Conservation (phyloP, 2,888 invertebrate genomes). For the Drosophila quinaria region DNA sequence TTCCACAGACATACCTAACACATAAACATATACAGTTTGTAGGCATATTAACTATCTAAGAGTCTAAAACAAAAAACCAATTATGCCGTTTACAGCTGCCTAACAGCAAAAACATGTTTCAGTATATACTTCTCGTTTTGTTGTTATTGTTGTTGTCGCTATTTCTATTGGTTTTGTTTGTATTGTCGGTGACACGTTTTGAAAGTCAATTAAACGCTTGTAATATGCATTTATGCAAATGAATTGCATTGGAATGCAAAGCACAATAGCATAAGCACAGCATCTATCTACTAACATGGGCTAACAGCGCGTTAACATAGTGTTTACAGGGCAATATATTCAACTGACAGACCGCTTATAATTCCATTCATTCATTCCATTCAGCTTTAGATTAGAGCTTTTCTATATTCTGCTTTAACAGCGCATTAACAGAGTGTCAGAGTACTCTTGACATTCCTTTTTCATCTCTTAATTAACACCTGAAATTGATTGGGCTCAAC, state of each 20-base stretch:
- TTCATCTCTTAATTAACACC: slow-evolving; percentile 21
- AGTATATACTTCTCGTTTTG: slow-evolving; percentile 3
- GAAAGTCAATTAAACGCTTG: slow-evolving; percentile 68
- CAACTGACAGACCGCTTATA: not conserved
- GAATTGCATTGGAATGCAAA: slow-evolving; percentile 19
- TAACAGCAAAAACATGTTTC: slow-evolving; percentile 53
- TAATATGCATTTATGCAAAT: slow-evolving; percentile 69
- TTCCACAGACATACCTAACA: slow-evolving; percentile 20
- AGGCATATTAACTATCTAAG: slow-evolving; percentile 36
- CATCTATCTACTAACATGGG: not conserved
- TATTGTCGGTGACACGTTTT: slow-evolving; percentile 63
- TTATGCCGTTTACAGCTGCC: slow-evolving; percentile 48
- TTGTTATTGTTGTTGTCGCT: slow-evolving; percentile 4
- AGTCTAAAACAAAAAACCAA: slow-evolving; percentile 42
- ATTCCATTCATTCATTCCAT: not conserved
- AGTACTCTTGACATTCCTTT: slow-evolving; percentile 5
- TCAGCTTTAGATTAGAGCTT: not conserved
- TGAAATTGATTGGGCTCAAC: slow-evolving; percentile 20
- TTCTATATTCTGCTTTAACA: not conserved
- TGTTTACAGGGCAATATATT: not conserved
- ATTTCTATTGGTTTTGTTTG: slow-evolving; percentile 37
- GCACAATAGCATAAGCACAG: slow-evolving; percentile 13
- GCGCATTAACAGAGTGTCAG: not conserved
- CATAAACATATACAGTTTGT: not conserved
- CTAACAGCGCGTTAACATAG: slow-evolving; percentile 13